Base-by-base conservation (phyloP, 2,797 vertebrate genomes). In the Distichodus sexfasciatus region DNA sequence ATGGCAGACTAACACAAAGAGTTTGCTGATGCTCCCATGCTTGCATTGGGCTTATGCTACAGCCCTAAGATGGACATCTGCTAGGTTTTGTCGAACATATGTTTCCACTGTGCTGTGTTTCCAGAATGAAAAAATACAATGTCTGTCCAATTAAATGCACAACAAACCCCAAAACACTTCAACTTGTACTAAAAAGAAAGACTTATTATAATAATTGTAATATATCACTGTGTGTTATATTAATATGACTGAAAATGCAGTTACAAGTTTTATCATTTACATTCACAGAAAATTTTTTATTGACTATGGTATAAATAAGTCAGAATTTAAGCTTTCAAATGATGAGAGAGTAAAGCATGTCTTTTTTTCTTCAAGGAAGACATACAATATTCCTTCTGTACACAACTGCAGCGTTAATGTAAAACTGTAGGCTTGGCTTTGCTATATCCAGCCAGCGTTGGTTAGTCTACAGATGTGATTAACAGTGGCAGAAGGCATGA, bases 31-130 rank as follows among this genome's bases (percentile, higher is more conserved):
- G 75, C 63, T 73, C 59, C 68, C 75, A 76, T 75, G 69, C 67
- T 71, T 66, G 50, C 48, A 65, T 67, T 70, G 68, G 72, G 71
- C 53, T 65, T 66, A 58, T 72, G 80, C 79, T 78, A 82, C 76
- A 86, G 82, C 83, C 74, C 75, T 72, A 65, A 87, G 82, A 79
- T 44, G 79, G 87, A 88, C 87, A 89, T 88, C 86, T 89, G 88
- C 84, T 85, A 63, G 70, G 82, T 77, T 71, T 82, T 78, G 79
- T 75, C 71, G 84, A 82, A 82, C 86, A 87, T 88, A 89, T 89
- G 88, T 84, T 85, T 81, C 77, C 67, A 80, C 75, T 33, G 69
- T 43, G 38, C 73, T 69, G 66, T 76, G 69, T 77, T 82, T 81
- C 76, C 78, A 81, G 77, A 81, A 79, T 67, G 72, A 75, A 69